phyloP scores from a whole-genome alignment of 2,113 vertebrate genomes.

The Oreochromis tanganicae region DNA sequence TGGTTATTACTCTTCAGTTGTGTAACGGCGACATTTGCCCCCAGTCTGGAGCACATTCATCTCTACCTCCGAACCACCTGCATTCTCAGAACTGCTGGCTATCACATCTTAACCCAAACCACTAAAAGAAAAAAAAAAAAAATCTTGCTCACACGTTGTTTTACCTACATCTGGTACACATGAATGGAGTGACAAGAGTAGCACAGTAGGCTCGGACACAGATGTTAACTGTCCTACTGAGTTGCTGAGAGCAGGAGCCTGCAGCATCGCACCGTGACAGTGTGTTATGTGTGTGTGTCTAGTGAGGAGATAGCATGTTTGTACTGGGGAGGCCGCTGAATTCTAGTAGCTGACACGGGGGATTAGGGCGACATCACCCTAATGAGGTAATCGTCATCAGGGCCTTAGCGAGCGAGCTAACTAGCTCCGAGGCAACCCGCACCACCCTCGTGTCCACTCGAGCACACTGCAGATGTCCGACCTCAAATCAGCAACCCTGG shows the following conservation, averaged over 20 bases:
- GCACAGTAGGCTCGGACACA: background rate
- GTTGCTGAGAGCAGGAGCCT: background rate
- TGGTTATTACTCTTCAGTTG: conserved; percentile 57
- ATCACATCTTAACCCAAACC: conserved; percentile 5
- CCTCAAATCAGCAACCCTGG: background rate
- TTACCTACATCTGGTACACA: background rate
- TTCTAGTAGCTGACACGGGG: conserved; percentile 30
- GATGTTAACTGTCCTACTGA: conserved; percentile 8
- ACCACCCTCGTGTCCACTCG: background rate
- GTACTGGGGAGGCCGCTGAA: background rate
- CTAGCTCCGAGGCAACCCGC: background rate
- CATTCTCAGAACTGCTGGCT: conserved; percentile 37
- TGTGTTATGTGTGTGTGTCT: background rate
- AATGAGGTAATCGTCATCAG: conserved; percentile 28
- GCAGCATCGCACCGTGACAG: background rate
- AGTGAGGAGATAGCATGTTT: background rate
- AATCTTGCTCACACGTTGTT: background rate
- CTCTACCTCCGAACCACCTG: conserved; percentile 49
- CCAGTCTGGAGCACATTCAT: conserved; percentile 40
- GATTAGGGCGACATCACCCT: background rate
- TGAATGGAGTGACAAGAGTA: background rate
- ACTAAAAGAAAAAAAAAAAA: background rate
- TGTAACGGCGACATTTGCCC: conserved; percentile 54
- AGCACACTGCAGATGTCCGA: conserved; percentile 4
- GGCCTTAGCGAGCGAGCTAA: background rate